Percentiles rank a stretch among this genome's conserved stretches.
These are phyloP conservation scores for Drosophila meridionalis DNA, from an alignment of 2,888 invertebrate genomes.

Conservation along the genomic window DNA sequence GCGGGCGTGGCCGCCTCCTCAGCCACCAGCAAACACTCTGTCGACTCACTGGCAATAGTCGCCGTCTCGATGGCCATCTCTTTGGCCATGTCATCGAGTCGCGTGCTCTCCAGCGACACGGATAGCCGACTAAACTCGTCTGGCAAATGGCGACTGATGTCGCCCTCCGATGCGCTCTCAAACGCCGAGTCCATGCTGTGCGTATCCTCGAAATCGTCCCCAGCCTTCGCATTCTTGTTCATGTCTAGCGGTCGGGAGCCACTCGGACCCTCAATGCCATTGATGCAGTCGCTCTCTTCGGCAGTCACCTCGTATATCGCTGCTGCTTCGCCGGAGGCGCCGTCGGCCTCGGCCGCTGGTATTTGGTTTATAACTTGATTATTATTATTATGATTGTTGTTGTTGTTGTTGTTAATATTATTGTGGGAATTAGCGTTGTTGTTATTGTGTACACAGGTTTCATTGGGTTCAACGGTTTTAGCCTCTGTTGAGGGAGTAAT, in stretches of 20 bases:
- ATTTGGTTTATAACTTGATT: slow-evolving; percentile 47
- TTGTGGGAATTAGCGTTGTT: slow-evolving; percentile 57
- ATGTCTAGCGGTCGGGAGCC: slow-evolving; percentile 79
- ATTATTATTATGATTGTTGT: slow-evolving; percentile 62
- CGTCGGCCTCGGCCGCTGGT: slow-evolving; percentile 26
- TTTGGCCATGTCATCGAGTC: slow-evolving; percentile 77
- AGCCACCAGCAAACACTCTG: slow-evolving; percentile 75
- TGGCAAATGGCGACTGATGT: slow-evolving; percentile 83
- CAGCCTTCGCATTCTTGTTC: slow-evolving; percentile 79
- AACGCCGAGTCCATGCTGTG: slow-evolving; percentile 84
- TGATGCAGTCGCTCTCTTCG: slow-evolving; percentile 78
- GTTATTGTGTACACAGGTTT: slow-evolving; percentile 77
- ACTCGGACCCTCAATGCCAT: slow-evolving; percentile 43
- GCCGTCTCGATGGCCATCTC: slow-evolving; percentile 83
- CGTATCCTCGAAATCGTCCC: slow-evolving; percentile 83
- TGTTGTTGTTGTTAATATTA: slow-evolving; percentile 56
- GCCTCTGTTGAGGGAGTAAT: slow-evolving; percentile 77
- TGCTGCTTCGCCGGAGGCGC: slow-evolving; percentile 35
- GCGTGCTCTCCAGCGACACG: slow-evolving; percentile 78
- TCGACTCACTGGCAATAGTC: slow-evolving; percentile 83
- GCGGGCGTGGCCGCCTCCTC: slow-evolving; percentile 64
- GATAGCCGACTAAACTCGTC: slow-evolving; percentile 82
- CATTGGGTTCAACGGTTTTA: slow-evolving; percentile 74
- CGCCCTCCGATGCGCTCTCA: slow-evolving; percentile 84
- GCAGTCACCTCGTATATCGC: slow-evolving; percentile 78